Evolutionary conservation across 2,113 vertebrate species (phyloP), one percentile per base, ranked within the genome.

Genomic region (Egretta garzetta): DNA sequence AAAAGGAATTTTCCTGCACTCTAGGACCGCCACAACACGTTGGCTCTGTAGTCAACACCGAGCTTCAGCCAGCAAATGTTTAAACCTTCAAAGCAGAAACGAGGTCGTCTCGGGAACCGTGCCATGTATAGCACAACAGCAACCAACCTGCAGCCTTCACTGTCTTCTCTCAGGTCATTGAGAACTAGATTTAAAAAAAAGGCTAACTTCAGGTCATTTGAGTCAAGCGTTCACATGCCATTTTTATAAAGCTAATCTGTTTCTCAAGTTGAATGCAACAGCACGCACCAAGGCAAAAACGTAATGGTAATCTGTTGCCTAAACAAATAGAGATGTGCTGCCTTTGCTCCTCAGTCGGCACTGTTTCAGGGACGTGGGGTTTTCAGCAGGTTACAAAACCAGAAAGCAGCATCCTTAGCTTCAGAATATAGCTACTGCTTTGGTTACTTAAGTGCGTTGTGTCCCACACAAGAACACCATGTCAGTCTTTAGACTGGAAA

Each of bases 51-150:
- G 43, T 8, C 7, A 14, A 62, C 41, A 27, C 13, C 1, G 10
- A 71, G 22, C 43, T 60, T 52, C 74, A 79, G 67, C 39, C 80
- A 80, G 77, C 32, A 85, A 72, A 79, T 32, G 52, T 80, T 88
- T 50, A 75, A 77, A 80, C 16, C 41, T 73, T 30, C 72, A 86
- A 47, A 12, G 47, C 45, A 53, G 63, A 76, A 64, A 60, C 3
- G 8, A 90, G 41, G 58, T 23, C 39, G 28, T 16, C 86, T 70
- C 0, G 0, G 75, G 63, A 80, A n/a, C 26, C 1, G 4, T 30
- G 53, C 53, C 41, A 32, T 0, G 13, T 6, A 15, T 0, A 49
- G 82, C 66, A 47, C 39, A 66, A 26, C 28, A 71, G 62, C 73
- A 74, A 72, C 28, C 32, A 35, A 14, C 68, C 7, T 6, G 1